Conservation (phyloP, 2,888 invertebrate species). For the Drosophila aldrichi region DNA sequence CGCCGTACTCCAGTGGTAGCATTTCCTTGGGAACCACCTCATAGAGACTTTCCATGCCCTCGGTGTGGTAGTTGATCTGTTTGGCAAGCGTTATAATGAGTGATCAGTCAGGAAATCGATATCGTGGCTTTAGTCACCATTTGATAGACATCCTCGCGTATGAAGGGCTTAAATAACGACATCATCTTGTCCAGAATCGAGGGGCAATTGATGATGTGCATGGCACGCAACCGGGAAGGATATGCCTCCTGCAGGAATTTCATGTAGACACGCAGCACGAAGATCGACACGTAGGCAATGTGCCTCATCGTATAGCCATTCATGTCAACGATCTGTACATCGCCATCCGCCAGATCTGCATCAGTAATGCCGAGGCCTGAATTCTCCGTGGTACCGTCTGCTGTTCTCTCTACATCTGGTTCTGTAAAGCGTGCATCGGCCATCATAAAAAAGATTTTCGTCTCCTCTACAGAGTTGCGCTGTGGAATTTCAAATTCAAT, state of each 20-base stretch:
- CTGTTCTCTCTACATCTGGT: slow-evolving; percentile 30
- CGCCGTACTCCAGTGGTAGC: slow-evolving; percentile 89
- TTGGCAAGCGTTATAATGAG: neutral
- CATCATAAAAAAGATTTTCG: slow-evolving; percentile 79
- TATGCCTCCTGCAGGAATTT: slow-evolving; percentile 89
- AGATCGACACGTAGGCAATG: slow-evolving; percentile 87
- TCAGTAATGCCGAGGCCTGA: slow-evolving; percentile 15
- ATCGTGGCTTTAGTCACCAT: slow-evolving; percentile 82
- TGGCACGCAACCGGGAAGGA: slow-evolving; percentile 88
- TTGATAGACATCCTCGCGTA: slow-evolving; percentile 87
- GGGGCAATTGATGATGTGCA: slow-evolving; percentile 89
- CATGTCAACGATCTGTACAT: slow-evolving; percentile 90
- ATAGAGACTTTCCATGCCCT: slow-evolving; percentile 87
- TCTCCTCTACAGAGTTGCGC: slow-evolving; percentile 75
- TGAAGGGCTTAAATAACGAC: slow-evolving; percentile 87
- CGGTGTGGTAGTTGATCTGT: slow-evolving; percentile 87
- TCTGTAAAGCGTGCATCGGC: slow-evolving; percentile 72
- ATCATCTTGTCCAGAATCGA: slow-evolving; percentile 87
- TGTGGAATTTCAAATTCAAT: slow-evolving; percentile 11
- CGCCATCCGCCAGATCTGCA: slow-evolving; percentile 88
- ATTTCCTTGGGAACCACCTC: slow-evolving; percentile 87
- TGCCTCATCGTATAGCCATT: slow-evolving; percentile 88
- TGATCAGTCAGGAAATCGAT: neutral
- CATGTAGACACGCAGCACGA: slow-evolving; percentile 88
- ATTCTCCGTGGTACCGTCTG: slow-evolving; percentile 30